Conservation (phyloP, 2,888 invertebrate species). For the Alviniconcha strummeri region DNA sequence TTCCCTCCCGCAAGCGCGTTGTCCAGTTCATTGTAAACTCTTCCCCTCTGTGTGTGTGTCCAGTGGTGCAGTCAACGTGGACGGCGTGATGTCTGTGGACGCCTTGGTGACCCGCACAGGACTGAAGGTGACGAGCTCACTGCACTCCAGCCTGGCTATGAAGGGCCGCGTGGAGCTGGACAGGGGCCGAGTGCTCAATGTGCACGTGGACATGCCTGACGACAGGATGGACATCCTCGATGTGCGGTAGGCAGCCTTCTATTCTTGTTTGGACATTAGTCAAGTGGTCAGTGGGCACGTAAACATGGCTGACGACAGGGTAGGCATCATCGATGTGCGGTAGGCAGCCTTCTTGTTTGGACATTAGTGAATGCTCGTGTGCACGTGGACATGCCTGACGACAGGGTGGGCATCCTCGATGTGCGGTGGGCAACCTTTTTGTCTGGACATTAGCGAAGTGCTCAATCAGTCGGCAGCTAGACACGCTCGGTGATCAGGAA, state of each 20-base stretch:
- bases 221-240: slow-evolving; percentile 90
- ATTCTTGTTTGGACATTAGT: slow-evolving; percentile 77
- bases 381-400: slow-evolving; percentile 86
- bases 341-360: slow-evolving; percentile 37
- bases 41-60: slow-evolving; percentile 11
- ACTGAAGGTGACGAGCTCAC: slow-evolving; percentile 86
- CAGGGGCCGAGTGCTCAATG: slow-evolving; percentile 81
- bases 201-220: slow-evolving; percentile 87
- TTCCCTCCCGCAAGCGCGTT: too few relatives aligned
- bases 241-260: slow-evolving; percentile 74
- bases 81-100: slow-evolving; percentile 89
- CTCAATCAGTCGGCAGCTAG: slow-evolving; percentile 85
- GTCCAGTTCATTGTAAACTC: neutral
- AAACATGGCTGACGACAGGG: slow-evolving; percentile 87
- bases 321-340: slow-evolving; percentile 87
- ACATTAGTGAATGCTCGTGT: slow-evolving; percentile 75
- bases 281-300: slow-evolving; percentile 83
- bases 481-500: slow-evolving; percentile 87
- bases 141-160: slow-evolving; percentile 89
- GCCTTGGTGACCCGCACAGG: slow-evolving; percentile 88
- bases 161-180: slow-evolving; percentile 85
- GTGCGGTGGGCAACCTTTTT: slow-evolving; percentile 73
- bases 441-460: slow-evolving; percentile 78
- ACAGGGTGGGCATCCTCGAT: slow-evolving; percentile 89
- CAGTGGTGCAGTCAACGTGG: slow-evolving; percentile 89